These are phyloP conservation scores for Yponomeuta sedellus DNA, from an alignment of 2,888 invertebrate genomes.

Conservation along the genomic window DNA sequence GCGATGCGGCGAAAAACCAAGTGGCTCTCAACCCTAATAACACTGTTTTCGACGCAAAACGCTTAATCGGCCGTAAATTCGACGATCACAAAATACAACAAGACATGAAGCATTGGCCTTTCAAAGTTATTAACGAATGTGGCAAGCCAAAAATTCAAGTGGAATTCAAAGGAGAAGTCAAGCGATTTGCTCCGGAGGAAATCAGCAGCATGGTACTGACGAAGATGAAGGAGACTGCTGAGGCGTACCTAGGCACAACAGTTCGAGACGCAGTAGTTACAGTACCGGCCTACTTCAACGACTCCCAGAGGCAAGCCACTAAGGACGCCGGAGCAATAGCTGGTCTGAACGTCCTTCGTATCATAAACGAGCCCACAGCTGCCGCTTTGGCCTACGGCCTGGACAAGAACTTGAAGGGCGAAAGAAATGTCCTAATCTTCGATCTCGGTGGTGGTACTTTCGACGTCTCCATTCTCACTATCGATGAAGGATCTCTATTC, in stretches of 20 bases:
- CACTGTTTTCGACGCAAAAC: conserved; percentile 84
- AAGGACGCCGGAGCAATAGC: no score
- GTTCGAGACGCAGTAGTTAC: conserved; percentile 87
- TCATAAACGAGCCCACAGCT: conserved; percentile 89
- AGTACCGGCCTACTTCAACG: conserved; percentile 86
- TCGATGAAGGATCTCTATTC: no score
- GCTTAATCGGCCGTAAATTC: conserved; percentile 87
- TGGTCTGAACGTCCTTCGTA: conserved; percentile 87
- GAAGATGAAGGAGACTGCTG: no score
- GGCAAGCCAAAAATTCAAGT: no score
- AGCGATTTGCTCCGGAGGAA: no score
- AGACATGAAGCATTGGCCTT: conserved; percentile 91
- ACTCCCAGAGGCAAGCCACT: conserved; percentile 85
- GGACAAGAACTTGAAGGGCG: conserved; percentile 80
- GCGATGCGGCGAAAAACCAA: conserved; percentile 93
- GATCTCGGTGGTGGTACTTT: no score
- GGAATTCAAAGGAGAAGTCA: no score
- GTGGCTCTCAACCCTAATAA: conserved; percentile 85
- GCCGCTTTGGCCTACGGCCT: conserved; percentile 84
- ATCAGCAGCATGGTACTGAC: no score
- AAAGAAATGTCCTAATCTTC: conserved; percentile 79
- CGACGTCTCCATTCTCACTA: no score
- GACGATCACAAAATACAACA: conserved; percentile 85
- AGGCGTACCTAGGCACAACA: conserved; percentile 77
- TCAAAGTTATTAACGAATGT: no score